phyloP scores from a whole-genome alignment of 2,888 invertebrate genomes.

The Psylliodes chrysocephalus region DNA sequence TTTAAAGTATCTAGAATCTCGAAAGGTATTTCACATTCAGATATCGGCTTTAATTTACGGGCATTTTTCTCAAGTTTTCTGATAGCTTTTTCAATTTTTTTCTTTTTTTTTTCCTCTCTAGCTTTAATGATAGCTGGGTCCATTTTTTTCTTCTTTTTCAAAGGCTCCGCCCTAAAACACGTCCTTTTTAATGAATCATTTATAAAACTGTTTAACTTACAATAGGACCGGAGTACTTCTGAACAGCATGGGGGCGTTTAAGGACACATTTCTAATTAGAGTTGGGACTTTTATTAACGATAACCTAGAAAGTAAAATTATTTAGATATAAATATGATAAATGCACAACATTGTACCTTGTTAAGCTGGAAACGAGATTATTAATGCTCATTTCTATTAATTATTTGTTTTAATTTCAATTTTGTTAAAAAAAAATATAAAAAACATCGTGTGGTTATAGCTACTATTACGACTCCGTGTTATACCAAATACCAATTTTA shows the following conservation, averaged over 20 bases:
- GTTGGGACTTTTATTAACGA: conserved; percentile 18
- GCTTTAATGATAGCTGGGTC: conserved; percentile 84
- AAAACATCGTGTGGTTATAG: background rate
- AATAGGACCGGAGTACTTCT: conserved; percentile 58
- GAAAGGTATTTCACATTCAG: conserved; percentile 83
- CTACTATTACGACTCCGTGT: background rate
- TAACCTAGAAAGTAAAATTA: conserved; percentile 35
- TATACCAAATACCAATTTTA: too few relatives aligned
- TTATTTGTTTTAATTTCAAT: background rate
- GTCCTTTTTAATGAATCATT: background rate
- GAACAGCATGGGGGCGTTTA: conserved; percentile 57
- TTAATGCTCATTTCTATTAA: conserved; percentile 27
- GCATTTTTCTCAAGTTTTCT: conserved; percentile 82
- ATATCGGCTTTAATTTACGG: conserved; percentile 88
- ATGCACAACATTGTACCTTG: conserved; percentile 16
- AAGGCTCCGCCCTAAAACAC: conserved; percentile 79
- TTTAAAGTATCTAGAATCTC: conserved; percentile 72
- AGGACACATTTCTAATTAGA: conserved; percentile 54
- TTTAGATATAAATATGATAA: background rate
- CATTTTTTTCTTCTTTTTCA: conserved; percentile 88
- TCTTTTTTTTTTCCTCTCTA: conserved; percentile 83
- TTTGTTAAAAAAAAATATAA: background rate
- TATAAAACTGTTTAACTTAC: conserved; percentile 54
- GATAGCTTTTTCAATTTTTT: conserved; percentile 89
- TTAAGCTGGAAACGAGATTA: conserved; percentile 23